Evolutionary conservation across 1,140 invertebrate species (phyloP), one percentile per base, ranked within the genome.

Genomic region (Temnothorax longispinosus): DNA sequence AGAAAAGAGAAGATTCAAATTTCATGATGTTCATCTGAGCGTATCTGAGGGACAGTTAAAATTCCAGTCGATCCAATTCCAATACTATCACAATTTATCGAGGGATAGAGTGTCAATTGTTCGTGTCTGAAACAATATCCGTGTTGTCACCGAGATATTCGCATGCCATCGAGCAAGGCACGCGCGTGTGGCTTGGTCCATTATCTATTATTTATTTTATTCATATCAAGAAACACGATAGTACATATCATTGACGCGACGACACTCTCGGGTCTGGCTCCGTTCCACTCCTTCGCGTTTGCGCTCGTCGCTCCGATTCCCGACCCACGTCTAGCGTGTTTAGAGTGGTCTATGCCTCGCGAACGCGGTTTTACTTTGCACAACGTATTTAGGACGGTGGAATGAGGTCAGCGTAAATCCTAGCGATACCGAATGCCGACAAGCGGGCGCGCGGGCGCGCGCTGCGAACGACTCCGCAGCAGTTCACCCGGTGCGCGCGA

Each of bases 351-450:
- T 54, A 38, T 15, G 58, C 58, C 38, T 78, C 44, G 64, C n/a
- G 7, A 38, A 13, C 47, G 60, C 35, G 21, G 35, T 72, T 27
- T 54, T 50, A 74, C 18, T 74, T 84, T 35, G 67, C 52, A 72
- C 41, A 58, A 82, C 80, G 67, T 84, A 84, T 84, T 84, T 84
- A 60, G 82, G 74, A 77, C 74, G 35, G 47, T 41, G 82, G 82
- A 85, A 87, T 87, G 88, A 56, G 38, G 56, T 56, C 77, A 38
- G 52, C 15, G 58, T 78, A 90, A 87, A 90, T 89, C 78, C 13
- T 64, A 76, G 54, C 67, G 54, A 74, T 82, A 84, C 32, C 35
- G 11, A 78, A 27, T 44, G 44, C 56, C 87, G 81, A 89, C 38
- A 58, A 41, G 27, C 75, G 58, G 18, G 41, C 32, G 38, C 44